Conservation (phyloP, 2,797 vertebrate species). For the Lemur catta region DNA sequence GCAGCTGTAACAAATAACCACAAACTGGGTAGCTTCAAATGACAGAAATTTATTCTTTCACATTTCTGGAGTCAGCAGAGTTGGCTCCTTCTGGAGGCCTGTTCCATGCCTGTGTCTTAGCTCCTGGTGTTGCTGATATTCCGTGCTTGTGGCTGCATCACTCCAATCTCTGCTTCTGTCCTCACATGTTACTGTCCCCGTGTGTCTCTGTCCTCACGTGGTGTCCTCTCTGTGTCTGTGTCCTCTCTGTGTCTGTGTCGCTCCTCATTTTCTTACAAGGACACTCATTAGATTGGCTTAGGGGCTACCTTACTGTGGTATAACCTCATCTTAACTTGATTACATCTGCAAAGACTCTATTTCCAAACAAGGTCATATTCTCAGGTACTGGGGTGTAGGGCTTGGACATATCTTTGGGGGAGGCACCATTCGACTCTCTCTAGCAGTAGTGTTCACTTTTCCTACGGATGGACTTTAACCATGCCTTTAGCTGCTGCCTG, state of each 20-base stretch:
- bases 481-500: not conserved
- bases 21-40: not conserved
- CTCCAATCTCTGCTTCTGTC: not conserved
- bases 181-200: not conserved
- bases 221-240: not conserved
- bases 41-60: too few species aligned
- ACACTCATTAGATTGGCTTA: not conserved
- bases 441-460: rapidly evolving
- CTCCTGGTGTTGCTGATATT: too few species aligned
- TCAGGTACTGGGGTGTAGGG: not conserved
- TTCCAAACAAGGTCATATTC: not conserved
- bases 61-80: not conserved
- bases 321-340: not conserved
- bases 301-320: not conserved
- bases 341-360: not conserved
- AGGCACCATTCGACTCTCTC: not conserved
- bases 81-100: not conserved
- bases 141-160: not conserved
- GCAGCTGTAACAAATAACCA: not conserved
- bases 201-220: not conserved
- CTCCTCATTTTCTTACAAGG: not conserved
- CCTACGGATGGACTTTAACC: not conserved
- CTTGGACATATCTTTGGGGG: not conserved
- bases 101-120: not conserved
- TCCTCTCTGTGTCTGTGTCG: not conserved